These are phyloP conservation scores for Zhengitettix transpicula DNA, from an alignment of 2,888 invertebrate genomes.

Conservation along the genomic window DNA sequence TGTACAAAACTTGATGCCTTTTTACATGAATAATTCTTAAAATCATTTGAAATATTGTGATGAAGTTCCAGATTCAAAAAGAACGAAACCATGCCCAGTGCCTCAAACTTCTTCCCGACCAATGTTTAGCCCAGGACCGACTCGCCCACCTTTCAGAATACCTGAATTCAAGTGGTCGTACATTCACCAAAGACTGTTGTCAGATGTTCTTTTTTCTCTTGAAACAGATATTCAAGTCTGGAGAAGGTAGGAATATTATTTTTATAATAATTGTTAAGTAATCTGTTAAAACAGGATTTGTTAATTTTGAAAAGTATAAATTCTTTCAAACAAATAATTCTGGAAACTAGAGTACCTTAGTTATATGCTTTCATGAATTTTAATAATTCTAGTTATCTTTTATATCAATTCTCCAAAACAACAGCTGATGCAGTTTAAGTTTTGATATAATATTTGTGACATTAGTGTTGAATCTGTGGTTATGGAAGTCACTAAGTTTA, in stretches of 20 bases:
- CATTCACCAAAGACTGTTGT: conserved; percentile 89
- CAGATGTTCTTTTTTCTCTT: conserved; percentile 89
- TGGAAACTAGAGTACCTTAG: too few species aligned
- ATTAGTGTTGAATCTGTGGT: too few species aligned
- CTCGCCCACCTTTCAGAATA: conserved; percentile 91
- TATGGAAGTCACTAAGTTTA: too few species aligned
- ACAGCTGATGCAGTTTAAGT: too few species aligned
- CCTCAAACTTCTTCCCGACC: conserved; percentile 41
- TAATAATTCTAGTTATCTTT: too few species aligned
- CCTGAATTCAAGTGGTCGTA: conserved; percentile 99
- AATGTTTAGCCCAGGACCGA: conserved; percentile 87
- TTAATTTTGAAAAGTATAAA: too few species aligned
- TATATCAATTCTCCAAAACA: too few species aligned
- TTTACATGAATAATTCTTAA: background rate
- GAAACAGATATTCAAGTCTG: conserved; percentile 94
- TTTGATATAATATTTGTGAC: too few species aligned
- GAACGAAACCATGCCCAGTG: conserved; percentile 28
- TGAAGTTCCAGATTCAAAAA: conserved; percentile 30
- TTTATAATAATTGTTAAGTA: background rate
- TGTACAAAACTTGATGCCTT: background rate
- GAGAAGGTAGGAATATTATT: conserved; percentile 37
- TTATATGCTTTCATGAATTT: too few species aligned
- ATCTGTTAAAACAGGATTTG: too few species aligned
- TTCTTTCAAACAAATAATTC: too few species aligned
- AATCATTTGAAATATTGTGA: background rate